Evolutionary conservation across 2,888 invertebrate species (phyloP), one percentile per base, ranked within the genome.

Genomic region (Xylophagus ater): DNA sequence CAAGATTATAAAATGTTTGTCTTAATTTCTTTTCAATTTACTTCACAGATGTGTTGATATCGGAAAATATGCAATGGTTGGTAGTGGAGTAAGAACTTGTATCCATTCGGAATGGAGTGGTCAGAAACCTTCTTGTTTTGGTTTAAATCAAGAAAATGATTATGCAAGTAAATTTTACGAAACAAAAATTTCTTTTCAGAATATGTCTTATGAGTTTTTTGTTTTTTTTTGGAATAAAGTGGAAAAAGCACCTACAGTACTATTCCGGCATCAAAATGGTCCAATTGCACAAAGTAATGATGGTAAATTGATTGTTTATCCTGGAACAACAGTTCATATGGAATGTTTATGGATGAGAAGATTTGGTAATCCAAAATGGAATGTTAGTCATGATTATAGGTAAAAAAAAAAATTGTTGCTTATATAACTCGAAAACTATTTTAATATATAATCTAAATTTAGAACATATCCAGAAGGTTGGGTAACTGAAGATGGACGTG

Each of bases 241-340:
- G 79, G 85, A 85, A 55, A 85, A 85, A 57, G 78, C 85, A 0
- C 87, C 88, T 0, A 87, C 88, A 1, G 81, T 88, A 47, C 65
- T 87, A 33, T 86, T 88, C 60, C 71, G 87, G 1, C 81, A 86
- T 57, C 78, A 82, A 42, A 69, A 78, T 26, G 88, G 87, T 0
- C 86, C 87, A 0, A 87, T 88, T 38, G 85, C 86, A 1, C 87
- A 88, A 62, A 84, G 82, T 31, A 86, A 84, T 49, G 85, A 87
- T 52, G 88, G 88, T 2, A 81, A 81, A 49, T 68, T 88, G 33
- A 77, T 88, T 41, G 84, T 88, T 0, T 87, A 85, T 61, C 87
- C 88, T 1, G 87, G 87, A 1, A 82, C 86, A 0, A 79, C 81
- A 12, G 67, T 88, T 21, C 87, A 88, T 55, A 84, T 88, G 81